Evolutionary conservation across 2,888 invertebrate genomes (phyloP).

Genomic region (Schizaphis graminum): DNA sequence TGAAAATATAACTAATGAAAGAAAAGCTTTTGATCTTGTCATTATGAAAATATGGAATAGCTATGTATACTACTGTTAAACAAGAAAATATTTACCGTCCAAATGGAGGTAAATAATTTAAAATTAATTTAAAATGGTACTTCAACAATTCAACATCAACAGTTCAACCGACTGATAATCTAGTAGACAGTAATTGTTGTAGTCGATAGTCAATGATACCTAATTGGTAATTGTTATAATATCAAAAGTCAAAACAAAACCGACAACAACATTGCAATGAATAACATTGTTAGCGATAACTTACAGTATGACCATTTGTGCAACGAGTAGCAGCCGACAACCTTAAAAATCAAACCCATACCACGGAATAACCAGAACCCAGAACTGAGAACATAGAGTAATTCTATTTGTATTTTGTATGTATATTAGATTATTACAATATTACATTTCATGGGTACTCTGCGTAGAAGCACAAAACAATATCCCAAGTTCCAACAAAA

Average conservation of each 20-base stretch:
- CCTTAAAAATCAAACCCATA: no score
- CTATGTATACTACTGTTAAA: neutral
- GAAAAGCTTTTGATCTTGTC: neutral
- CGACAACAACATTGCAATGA: neutral
- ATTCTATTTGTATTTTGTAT: no score
- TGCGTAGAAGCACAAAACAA: no score
- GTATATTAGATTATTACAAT: no score
- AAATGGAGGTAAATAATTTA: neutral
- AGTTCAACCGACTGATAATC: neutral
- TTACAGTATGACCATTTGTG: slow-evolving; percentile 12
- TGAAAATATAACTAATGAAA: slow-evolving; percentile 34
- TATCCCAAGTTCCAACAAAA: no score
- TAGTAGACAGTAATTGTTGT: no score
- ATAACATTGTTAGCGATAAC: neutral
- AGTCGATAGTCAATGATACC: no score
- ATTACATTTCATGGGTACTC: no score
- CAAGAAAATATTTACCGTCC: neutral
- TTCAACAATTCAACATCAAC: neutral
- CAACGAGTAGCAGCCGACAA: neutral
- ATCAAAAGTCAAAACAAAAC: neutral
- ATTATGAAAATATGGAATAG: neutral
- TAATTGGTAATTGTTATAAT: no score
- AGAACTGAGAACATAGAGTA: no score
- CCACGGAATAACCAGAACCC: no score
- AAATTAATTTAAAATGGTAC: neutral